A percentile compares a stretch with the other conserved stretches of the same genome.
phyloP scores from a whole-genome alignment of 2,888 invertebrate genomes.

The Oscheius sp. region DNA sequence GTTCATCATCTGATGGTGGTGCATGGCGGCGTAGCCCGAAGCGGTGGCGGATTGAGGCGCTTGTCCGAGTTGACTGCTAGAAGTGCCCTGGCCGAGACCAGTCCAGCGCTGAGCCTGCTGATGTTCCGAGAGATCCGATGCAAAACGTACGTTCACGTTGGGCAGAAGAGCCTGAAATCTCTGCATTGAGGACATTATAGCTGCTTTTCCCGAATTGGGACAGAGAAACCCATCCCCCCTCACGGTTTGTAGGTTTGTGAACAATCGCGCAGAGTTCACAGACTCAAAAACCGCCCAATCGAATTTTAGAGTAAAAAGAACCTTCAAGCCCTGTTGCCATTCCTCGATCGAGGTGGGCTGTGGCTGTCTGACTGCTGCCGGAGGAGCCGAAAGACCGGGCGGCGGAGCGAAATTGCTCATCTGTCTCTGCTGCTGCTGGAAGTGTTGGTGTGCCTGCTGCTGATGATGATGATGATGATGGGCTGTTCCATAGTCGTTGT shows the following conservation, averaged over 20 bases:
- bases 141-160: conserved; percentile 69
- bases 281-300: background rate
- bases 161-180: conserved; percentile 62
- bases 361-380: background rate
- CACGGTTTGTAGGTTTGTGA: too few relatives aligned
- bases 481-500: conserved; percentile 10
- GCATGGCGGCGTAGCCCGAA: too few relatives aligned
- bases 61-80: background rate
- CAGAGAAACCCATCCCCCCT: too few relatives aligned
- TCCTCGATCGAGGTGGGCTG: conserved; percentile 43
- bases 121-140: conserved; percentile 45
- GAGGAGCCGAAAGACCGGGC: conserved; percentile 41
- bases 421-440: conserved; percentile 20
- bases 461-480: conserved; percentile 22
- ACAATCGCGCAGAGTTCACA: background rate
- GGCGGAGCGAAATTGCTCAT: conserved; percentile 32
- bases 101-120: conserved; percentile 11
- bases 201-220: background rate
- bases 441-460: conserved; percentile 1
- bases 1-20: conserved; percentile 3
- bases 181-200: background rate
- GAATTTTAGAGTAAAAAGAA: background rate
- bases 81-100: background rate
- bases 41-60: background rate
- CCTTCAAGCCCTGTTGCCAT: conserved; percentile 57